These are phyloP conservation scores for Drosophila neotestacea DNA, from an alignment of 2,888 invertebrate species.

Conservation along the genomic window DNA sequence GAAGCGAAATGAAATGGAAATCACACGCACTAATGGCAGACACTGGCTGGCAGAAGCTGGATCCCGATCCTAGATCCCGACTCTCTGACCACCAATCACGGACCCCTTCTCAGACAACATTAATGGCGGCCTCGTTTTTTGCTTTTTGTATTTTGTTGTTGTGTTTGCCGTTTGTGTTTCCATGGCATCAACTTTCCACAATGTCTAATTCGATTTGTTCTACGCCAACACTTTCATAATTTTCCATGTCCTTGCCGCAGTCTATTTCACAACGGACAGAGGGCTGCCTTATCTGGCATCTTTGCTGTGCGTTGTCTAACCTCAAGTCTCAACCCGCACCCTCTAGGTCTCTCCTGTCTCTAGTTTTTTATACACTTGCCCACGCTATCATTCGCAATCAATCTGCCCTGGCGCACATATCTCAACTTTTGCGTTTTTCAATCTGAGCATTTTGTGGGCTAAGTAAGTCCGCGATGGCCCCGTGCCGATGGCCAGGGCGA, in stretches of 20 bases:
- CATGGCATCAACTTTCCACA: constrained; percentile 67
- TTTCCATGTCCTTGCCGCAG: constrained; percentile 72
- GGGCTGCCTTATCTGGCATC: constrained; percentile 77
- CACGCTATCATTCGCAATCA: constrained; percentile 81
- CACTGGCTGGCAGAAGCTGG: constrained; percentile 26
- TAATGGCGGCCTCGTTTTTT: constrained; percentile 51
- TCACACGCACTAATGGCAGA: constrained; percentile 80
- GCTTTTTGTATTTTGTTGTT: constrained; percentile 11
- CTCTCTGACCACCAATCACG: background rate
- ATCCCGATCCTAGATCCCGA: background rate
- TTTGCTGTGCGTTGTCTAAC: constrained; percentile 61
- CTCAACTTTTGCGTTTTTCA: constrained; percentile 80
- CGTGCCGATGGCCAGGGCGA: constrained; percentile 46
- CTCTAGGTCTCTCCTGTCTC: constrained; percentile 32
- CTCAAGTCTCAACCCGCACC: constrained; percentile 50
- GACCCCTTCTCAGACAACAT: constrained; percentile 9
- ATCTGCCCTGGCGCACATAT: constrained; percentile 77
- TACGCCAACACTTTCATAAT: constrained; percentile 85
- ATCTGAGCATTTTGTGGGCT: constrained; percentile 78
- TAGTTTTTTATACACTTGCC: constrained; percentile 77
- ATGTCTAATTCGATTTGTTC: constrained; percentile 85
- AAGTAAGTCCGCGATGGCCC: constrained; percentile 74
- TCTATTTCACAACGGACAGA: constrained; percentile 46
- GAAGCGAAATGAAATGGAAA: constrained; percentile 83
- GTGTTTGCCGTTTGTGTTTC: constrained; percentile 33